Base-by-base conservation (phyloP, 2,888 invertebrate genomes). In the Mythimna vitellina region DNA sequence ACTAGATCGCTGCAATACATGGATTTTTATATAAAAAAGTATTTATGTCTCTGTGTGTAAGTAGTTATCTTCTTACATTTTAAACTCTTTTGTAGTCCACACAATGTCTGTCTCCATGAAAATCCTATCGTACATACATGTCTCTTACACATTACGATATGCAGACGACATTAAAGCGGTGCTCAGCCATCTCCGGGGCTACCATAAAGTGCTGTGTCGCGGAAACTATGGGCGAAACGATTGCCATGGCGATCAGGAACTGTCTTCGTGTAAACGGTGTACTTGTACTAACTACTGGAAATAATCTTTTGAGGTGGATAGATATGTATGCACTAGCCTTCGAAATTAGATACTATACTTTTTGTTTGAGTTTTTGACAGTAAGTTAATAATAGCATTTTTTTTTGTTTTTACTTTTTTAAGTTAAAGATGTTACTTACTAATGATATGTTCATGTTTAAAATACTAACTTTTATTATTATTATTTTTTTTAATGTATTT, bases 141-240 rank as follows among this genome's bases (percentile, higher is more conserved):
- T 76, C 46, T 75, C 64, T 69, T 54, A 53, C 66, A 76, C 56
- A 65, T 73, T 56, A 81, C 76, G 65, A 76, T 77, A 82, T 78
- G 79, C 81, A 85, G 79, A 85, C 78, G 74, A 67, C 82, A 86
- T 86, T 84, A 86, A 89, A 85, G 73, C 86, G 85, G 83, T 84
- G 88, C 86, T 88, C 80, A 88, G 84, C 77, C 85, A 84, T 87
- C 86, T 87, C 86, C 78, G 82, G 81, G 84, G 87, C 85, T 85
- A 86, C 89, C 89, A 91, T 94, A 93, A 95, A 94, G 89, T 92
- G 90, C 90, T 90, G 90, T 92, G 93, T 93, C 78, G 89, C 84
- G 94, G 94, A 94, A 94, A 92, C 91, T 90, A 93, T 90, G 84
- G 83, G 42, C 67, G 61, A 69, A 65, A 60, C 71, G 57, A 80